Evolutionary conservation across 2,113 vertebrate species (phyloP), one percentile per base, ranked within the genome.

Genomic region (Alectura lathami): DNA sequence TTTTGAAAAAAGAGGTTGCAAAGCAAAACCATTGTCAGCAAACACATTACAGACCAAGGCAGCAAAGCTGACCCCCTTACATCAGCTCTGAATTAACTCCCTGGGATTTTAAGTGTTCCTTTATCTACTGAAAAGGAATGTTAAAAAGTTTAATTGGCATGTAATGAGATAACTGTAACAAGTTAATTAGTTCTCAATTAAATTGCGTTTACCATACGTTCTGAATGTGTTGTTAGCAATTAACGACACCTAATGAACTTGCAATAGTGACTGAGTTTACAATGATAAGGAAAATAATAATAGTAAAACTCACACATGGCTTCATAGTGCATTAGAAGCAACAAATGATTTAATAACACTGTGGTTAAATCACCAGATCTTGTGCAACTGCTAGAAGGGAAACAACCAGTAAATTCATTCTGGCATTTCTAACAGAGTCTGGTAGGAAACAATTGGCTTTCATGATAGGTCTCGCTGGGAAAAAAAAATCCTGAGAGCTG

Each of bases 111-210:
- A 94, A 96, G 91, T 80, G 75, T 88, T 96, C 80, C 77, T 98
- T 97, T 96, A 97, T 97, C 97, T 96, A 89, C 96, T 94, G 97
- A 87, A 97, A 97, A 97, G 93, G 94, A 94, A 96, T 97, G 96
- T 96, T 97, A 93, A 96, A 97, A 97, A 95, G 88, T 97, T 97
- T 98, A 98, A 98, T 97, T 98, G 97, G 96, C 97, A 97, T 95
- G 93, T 97, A 98, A 97, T 38, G 77, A 97, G 97, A 97, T 98
- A 97, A 97, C 96, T 94, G 83, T 97, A 97, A 96, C 96, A 97
- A 97, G 96, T 97, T 98, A 98, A 98, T 98, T 98, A 97, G 96
- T 97, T 97, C 96, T 97, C 98, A 97, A 97, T 98, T 98, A 98
- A 97, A 96, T 95, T 93, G 89, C 72, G 6, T 97, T 98, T 97